Base-by-base conservation (phyloP, 2,113 vertebrate species). In the Melanocharis versteri region DNA sequence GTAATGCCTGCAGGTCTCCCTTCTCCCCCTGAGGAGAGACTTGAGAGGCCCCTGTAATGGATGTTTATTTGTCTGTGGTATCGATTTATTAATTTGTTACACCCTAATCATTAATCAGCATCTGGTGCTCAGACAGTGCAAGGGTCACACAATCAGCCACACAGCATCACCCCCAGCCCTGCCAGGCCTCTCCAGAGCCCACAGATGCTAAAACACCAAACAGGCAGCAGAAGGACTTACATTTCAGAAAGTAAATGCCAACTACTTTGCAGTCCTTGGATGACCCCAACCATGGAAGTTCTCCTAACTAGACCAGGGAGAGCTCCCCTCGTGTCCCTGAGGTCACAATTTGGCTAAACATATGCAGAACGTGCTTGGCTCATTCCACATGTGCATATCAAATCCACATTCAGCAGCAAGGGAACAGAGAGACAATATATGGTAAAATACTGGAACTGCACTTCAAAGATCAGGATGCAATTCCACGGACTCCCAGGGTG, bases 391-490 rank as follows among this genome's bases (percentile, higher is more conserved):
- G 84, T 96, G 82, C 89, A 85, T 89, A n/a, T 71, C 86, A 82
- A 87, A 70, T 45, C 62, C 69, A 66, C 62, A 72, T 53, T 54
- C 61, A 70, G 75, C 57, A 90, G 82, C 35, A 18, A 89, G 56
- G 70, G 75, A 95, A 73, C 64, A 73, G 40, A 90, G 56, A 83
- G 30, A 69, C 85, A 82, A 45, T 86, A 23, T 27, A 57, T n/a
- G 31, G 64, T 80, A 75, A 86, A 95, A 85, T 13, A 53, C 66
- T 77, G 65, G 57, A 81, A 65, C 13, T 51, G 60, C 45, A 93
- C 84, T 95, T 85, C 88, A 89, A 91, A 94, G 91, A 87, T 95
- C 93, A 94, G 87, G 78, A 96, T 87, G 68, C 91, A 61, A 65
- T 90, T 91, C 71, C 39, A 65, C 0, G 0, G 91, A 50, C 75